Conservation (phyloP, 2,888 invertebrate genomes). For the Cephus pulcher region DNA sequence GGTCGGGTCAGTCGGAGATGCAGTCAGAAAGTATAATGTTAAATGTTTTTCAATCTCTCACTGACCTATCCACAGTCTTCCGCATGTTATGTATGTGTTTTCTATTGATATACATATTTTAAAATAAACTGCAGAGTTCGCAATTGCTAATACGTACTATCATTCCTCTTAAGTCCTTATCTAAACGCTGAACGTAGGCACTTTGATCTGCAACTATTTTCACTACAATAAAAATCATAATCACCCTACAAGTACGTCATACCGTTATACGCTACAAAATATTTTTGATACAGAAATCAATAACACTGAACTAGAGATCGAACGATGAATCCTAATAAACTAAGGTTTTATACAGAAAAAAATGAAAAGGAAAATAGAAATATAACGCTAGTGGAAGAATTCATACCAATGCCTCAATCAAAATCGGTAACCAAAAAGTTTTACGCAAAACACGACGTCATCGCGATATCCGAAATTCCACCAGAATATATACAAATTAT, state of each 20-base stretch:
- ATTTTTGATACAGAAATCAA: neutral
- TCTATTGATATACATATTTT: constrained; percentile 63
- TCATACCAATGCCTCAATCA: constrained; percentile 36
- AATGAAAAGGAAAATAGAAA: constrained; percentile 50
- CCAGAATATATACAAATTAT: constrained; percentile 50
- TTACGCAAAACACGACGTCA: constrained; percentile 55
- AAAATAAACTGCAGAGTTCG: constrained; percentile 54
- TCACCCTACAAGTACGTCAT: neutral
- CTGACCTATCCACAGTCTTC: constrained; percentile 42
- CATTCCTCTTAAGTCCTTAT: neutral
- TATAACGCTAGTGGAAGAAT: constrained; percentile 43
- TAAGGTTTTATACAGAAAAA: constrained; percentile 50
- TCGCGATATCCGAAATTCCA: constrained; percentile 27
- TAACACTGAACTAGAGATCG: neutral
- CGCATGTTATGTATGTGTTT: constrained; percentile 63
- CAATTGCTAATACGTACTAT: constrained; percentile 10
- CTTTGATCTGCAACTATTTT: constrained; percentile 11
- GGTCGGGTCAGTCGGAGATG: constrained; percentile 3
- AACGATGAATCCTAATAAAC: constrained; percentile 45
- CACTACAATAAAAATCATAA: neutral
- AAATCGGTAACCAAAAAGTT: constrained; percentile 53
- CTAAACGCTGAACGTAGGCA: neutral
- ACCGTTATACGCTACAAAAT: neutral
- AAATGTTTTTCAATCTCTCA: constrained; percentile 1
- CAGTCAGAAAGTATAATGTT: constrained; percentile 6